These are phyloP conservation scores for Halocynthia aurantium DNA, from an alignment of 23 tunicate species.

Conservation along the genomic window DNA sequence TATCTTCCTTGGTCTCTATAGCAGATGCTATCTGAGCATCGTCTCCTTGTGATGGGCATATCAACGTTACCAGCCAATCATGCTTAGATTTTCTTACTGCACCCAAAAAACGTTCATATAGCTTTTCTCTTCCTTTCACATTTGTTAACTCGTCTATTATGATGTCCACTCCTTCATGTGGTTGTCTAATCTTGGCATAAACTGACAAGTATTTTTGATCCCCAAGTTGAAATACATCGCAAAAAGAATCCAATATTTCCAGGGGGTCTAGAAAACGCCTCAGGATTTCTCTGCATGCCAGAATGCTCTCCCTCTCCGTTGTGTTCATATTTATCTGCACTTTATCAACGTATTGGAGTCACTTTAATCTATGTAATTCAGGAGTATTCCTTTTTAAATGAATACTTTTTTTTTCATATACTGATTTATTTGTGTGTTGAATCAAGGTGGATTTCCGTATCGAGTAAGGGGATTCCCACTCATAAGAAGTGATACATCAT, in stretches of 20 bases:
- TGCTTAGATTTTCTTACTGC: slow-evolving; percentile 5
- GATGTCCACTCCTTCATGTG: slow-evolving; percentile 19
- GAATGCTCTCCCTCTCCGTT: background rate
- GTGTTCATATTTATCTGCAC: no score
- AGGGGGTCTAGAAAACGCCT: background rate
- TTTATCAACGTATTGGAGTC: no score
- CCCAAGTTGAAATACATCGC: background rate
- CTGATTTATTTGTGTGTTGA: no score
- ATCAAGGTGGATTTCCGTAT: no score
- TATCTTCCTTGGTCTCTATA: background rate
- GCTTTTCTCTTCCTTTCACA: background rate
- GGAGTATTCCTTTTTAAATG: no score
- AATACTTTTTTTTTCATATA: no score
- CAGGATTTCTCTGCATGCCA: background rate
- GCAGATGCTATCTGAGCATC: background rate
- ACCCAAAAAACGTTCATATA: background rate
- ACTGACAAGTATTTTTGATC: background rate
- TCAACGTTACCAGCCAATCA: slow-evolving; percentile 13
- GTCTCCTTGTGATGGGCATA: background rate
- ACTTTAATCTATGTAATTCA: no score
- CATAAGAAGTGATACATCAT: no score
- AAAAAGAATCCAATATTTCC: background rate
- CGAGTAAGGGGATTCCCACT: no score
- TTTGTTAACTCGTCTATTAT: background rate
- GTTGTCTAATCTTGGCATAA: slow-evolving; percentile 3